Conservation (phyloP, 2,888 invertebrate species). For the Eustalomyia histrio region DNA sequence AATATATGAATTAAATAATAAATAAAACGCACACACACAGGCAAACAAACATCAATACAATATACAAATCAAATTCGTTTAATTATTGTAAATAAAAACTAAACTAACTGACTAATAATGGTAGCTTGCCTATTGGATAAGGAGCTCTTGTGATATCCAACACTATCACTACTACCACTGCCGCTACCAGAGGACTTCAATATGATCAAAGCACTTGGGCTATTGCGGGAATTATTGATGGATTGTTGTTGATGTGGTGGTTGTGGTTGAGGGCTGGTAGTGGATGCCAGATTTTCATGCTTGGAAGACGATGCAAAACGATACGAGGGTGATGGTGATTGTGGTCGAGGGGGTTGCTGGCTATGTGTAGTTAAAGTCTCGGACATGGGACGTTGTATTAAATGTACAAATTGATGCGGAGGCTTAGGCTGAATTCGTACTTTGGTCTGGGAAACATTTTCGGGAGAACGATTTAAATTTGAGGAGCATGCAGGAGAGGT, state of each 20-base stretch:
- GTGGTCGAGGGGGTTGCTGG: constrained; percentile 64
- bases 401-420: constrained; percentile 52
- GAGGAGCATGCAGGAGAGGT: constrained; percentile 46
- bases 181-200: constrained; percentile 66
- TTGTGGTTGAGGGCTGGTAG: constrained; percentile 54
- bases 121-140: constrained; percentile 70
- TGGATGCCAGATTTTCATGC: constrained; percentile 67
- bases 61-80: no score
- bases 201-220: constrained; percentile 63
- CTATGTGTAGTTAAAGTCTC: constrained; percentile 50
- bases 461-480: constrained; percentile 25
- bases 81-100: constrained; percentile 21
- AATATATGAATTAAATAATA: no score
- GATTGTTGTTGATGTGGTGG: constrained; percentile 51
- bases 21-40: no score
- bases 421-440: constrained; percentile 55
- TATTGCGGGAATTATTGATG: constrained; percentile 56
- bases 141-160: constrained; percentile 69
- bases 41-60: no score
- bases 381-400: constrained; percentile 58
- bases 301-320: constrained; percentile 69
- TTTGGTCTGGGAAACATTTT: constrained; percentile 44
- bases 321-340: constrained; percentile 69
- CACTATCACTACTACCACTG: constrained; percentile 67
- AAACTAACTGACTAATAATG: constrained; percentile 54